Evolutionary conservation across 2,797 vertebrate species (phyloP).

Genomic region (Myotis findleyi): DNA sequence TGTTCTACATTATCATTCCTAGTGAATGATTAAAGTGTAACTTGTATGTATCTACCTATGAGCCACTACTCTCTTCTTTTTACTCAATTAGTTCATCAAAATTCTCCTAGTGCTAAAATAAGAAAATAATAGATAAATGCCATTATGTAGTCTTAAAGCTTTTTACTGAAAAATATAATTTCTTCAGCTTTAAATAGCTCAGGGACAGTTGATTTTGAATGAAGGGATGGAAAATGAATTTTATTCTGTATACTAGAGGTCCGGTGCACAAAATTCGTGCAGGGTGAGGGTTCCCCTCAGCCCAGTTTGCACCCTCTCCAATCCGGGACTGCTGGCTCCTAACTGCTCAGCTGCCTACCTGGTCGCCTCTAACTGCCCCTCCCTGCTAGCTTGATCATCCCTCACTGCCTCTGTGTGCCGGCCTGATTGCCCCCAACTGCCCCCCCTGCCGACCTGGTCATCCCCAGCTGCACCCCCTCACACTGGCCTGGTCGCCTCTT

Average conservation of each 20-base stretch:
- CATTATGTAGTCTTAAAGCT: neutral
- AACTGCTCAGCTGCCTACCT: too few species aligned
- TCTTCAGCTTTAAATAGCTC: slow-evolving; percentile 1
- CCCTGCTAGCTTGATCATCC: too few species aligned
- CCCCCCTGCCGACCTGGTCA: too few species aligned
- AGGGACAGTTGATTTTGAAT: neutral
- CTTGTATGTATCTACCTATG: neutral
- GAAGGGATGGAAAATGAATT: neutral
- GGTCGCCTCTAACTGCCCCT: too few species aligned
- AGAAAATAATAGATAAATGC: neutral
- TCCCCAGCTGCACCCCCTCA: too few species aligned
- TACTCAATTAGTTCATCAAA: neutral
- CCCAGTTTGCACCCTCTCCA: too few species aligned
- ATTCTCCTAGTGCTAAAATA: neutral
- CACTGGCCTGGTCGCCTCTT: too few species aligned
- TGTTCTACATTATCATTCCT: neutral
- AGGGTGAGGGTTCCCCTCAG: too few species aligned
- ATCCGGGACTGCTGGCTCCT: too few species aligned
- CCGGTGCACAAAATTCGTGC: too few species aligned
- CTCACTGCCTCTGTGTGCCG: too few species aligned
- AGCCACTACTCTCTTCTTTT: neutral
- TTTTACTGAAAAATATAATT: slow-evolving; percentile 44
- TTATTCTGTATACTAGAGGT: neutral
- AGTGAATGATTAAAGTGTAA: neutral
- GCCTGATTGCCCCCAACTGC: too few species aligned